A percentile compares a stretch with the other conserved stretches of the same genome.
phyloP scores from a whole-genome alignment of 2,797 vertebrate genomes.

The Enteromius fasciolatus region DNA sequence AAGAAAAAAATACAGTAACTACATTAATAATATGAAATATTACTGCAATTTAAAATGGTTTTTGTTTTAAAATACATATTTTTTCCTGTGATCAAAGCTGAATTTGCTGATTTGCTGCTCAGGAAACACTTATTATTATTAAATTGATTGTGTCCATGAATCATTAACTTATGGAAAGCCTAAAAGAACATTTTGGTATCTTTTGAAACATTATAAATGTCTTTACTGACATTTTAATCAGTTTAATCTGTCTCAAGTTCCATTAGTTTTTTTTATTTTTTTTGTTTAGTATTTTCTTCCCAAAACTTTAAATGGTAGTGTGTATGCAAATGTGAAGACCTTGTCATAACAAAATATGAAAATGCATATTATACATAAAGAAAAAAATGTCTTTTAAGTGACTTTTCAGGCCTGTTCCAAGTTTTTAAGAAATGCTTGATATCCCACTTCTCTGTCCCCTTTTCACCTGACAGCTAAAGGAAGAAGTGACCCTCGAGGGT shows the following conservation, averaged over 20 bases:
- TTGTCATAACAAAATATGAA: background rate
- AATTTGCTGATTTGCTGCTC: background rate
- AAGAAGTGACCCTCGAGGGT: slow-evolving; percentile 64
- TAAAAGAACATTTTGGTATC: background rate
- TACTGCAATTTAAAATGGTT: too few relatives aligned
- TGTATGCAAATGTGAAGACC: background rate
- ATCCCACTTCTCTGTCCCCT: slow-evolving; percentile 48
- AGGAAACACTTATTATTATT: background rate
- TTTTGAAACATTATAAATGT: background rate
- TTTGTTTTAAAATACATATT: background rate
- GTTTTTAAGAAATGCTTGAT: background rate
- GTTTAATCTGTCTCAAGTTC: background rate
- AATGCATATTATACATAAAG: background rate
- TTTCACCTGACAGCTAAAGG: slow-evolving; percentile 42
- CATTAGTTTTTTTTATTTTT: too few relatives aligned
- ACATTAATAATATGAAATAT: background rate
- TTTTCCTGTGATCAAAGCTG: background rate
- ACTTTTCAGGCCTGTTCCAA: background rate
- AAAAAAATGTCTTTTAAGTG: background rate
- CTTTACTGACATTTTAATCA: background rate
- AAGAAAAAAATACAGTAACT: background rate
- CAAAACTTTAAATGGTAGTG: background rate
- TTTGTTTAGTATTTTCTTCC: too few relatives aligned
- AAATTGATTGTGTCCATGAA: background rate
- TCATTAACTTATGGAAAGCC: background rate